Evolutionary conservation across 64 coral and sea anemone genomes (phyloP).

Genomic region (Porites lutea): DNA sequence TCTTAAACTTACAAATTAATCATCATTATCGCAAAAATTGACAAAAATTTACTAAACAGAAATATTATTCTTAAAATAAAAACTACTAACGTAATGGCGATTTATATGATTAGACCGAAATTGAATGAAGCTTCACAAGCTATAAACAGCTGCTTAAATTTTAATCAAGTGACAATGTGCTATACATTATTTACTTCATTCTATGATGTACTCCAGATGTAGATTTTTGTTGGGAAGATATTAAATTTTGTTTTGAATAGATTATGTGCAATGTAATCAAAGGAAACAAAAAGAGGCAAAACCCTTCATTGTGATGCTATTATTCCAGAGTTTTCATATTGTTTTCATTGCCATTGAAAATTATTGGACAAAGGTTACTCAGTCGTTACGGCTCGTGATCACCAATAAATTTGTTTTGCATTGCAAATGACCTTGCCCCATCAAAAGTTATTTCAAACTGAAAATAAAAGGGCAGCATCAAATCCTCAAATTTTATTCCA

Average conservation of each 20-base stretch:
- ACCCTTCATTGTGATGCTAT: neutral
- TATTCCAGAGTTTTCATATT: neutral
- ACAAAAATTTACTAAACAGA: no score
- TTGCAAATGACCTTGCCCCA: neutral
- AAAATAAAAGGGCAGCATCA: neutral
- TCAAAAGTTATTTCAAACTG: neutral
- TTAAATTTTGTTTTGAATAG: neutral
- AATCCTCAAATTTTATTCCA: neutral
- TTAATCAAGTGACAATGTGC: neutral
- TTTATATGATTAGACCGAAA: no score
- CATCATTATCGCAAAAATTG: no score
- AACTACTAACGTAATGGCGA: no score
- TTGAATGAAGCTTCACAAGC: no score
- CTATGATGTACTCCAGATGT: neutral
- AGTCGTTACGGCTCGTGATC: neutral
- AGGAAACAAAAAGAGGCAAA: neutral
- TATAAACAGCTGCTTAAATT: neutral
- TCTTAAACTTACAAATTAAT: no score
- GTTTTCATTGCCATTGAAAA: neutral
- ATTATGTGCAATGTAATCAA: neutral
- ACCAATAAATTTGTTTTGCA: constrained; percentile 1
- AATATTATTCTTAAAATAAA: no score
- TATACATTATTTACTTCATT: constrained; percentile 30
- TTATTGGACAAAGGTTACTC: neutral
- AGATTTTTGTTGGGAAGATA: neutral